Percentiles rank a stretch among this genome's conserved stretches.
phyloP scores from a whole-genome alignment of 92 coral and sea anemone genomes.

The Nematostella vectensis region DNA sequence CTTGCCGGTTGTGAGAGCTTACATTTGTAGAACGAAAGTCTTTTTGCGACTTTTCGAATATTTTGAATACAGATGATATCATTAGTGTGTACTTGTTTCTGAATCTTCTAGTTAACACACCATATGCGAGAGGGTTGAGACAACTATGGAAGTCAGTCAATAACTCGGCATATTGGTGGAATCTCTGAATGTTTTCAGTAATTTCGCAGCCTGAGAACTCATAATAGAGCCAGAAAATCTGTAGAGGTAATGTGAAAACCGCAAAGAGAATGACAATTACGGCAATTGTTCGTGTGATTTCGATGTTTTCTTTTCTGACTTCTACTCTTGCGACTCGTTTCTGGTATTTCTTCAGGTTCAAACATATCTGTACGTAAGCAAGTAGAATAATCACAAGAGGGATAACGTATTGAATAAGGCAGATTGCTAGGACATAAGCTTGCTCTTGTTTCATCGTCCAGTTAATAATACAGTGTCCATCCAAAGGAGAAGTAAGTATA shows the following conservation, averaged over 20 bases:
- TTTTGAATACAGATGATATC: slow-evolving; percentile 16
- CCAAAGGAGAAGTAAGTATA: neutral
- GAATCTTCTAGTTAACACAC: slow-evolving; percentile 23
- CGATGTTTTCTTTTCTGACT: slow-evolving; percentile 18
- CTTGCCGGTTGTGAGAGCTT: neutral
- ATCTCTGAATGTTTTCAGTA: neutral
- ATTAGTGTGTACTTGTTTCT: slow-evolving; percentile 22
- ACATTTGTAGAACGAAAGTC: slow-evolving; percentile 9
- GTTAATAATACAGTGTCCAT: neutral
- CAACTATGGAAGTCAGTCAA: slow-evolving; percentile 33
- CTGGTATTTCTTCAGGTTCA: slow-evolving; percentile 25
- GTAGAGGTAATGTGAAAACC: slow-evolving; percentile 17
- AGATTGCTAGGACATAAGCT: slow-evolving; percentile 13
- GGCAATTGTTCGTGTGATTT: slow-evolving; percentile 31
- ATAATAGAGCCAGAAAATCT: slow-evolving; percentile 22
- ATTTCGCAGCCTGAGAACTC: slow-evolving; percentile 4
- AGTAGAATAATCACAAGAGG: slow-evolving; percentile 11
- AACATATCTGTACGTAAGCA: slow-evolving; percentile 25
- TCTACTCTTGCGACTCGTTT: slow-evolving; percentile 20
- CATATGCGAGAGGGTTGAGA: slow-evolving; percentile 26
- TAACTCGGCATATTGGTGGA: slow-evolving; percentile 28
- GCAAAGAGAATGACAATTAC: slow-evolving; percentile 29
- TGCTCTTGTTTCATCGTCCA: slow-evolving; percentile 15
- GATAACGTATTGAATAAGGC: slow-evolving; percentile 18
- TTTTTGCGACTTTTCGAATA: slow-evolving; percentile 16